Base-by-base conservation (phyloP, 1,140 invertebrate genomes). In the Anastrepha ludens region DNA sequence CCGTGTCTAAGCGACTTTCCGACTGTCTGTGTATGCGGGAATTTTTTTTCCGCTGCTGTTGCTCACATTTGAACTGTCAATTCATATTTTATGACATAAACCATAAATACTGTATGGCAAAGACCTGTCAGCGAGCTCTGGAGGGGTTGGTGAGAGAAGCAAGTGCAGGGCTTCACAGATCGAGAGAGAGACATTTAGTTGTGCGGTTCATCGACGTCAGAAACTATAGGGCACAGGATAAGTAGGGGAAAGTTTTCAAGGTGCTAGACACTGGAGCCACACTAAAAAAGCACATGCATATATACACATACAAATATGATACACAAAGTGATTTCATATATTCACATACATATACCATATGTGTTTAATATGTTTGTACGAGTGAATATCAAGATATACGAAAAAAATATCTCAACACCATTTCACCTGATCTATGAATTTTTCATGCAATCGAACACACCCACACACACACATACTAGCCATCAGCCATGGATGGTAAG, bases 71-170 rank as follows among this genome's bases (percentile, higher is more conserved):
- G 86, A 88, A 88, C 86, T 88, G 88, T 88, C 88, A 88, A 88
- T 88, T 88, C 88, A 88, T 88, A 88, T 88, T 88, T 88, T 88
- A 88, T 87, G 74, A 88, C 88, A 87, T 85, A 62, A 60, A 60
- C 85, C 29, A 86, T 86, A 86, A 59, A 59, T 86, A 86, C 29
- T 60, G 39, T 86, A 41, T 60, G 85, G 50, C 55, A 55, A 60
- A n/a, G n/a, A 62, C 29, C 20, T 41, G 58, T 59, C 85, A 60
- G 85, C 59, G 58, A 4, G 13, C 29, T 58, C 6, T 4, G 13
- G 13, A 11, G 13, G 78, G 47, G n/a, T 1, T 85, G 29, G 9
- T 85, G 50, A 20, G 3, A 0, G 2, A 41, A 3, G 1, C 13
- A 20, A 8, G 85, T 41, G 39, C 15, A n/a, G 29, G 9, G 55